Evolutionary conservation across 2,797 vertebrate species (phyloP).

Genomic region (Spheniscus humboldti): DNA sequence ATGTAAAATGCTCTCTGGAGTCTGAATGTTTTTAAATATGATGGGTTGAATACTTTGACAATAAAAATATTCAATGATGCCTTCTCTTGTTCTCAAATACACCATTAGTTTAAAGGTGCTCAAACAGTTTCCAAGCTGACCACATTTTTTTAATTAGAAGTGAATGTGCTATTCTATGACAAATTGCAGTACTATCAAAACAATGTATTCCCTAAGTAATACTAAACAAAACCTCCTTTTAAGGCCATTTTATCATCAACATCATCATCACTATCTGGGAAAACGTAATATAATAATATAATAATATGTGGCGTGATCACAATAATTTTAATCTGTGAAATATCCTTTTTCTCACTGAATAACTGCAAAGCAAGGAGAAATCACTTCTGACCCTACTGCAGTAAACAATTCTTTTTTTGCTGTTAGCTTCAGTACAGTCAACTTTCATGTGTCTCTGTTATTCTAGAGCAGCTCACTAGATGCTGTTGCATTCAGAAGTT

Average conservation of each 20-base stretch:
- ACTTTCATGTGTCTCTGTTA: background rate
- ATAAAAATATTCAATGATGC: background rate
- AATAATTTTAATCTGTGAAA: background rate
- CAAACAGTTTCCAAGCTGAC: background rate
- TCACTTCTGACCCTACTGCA: background rate
- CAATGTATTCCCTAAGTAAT: background rate
- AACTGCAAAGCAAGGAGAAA: background rate
- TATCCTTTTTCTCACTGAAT: background rate
- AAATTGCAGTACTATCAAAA: background rate
- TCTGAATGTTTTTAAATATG: background rate
- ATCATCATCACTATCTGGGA: background rate
- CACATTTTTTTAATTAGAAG: background rate
- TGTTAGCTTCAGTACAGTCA: background rate
- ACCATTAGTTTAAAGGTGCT: background rate
- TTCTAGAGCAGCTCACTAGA: background rate
- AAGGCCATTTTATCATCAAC: background rate
- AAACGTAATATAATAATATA: background rate
- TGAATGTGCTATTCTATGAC: background rate
- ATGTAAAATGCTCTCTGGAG: background rate
- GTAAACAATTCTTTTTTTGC: fast-evolving
- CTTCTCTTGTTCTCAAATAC: background rate
- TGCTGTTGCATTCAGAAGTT: background rate
- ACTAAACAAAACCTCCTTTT: background rate
- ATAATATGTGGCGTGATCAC: background rate
- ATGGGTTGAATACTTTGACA: background rate